These are phyloP conservation scores for Heliothis subflexa DNA, from an alignment of 1,140 invertebrate genomes.

Conservation along the genomic window DNA sequence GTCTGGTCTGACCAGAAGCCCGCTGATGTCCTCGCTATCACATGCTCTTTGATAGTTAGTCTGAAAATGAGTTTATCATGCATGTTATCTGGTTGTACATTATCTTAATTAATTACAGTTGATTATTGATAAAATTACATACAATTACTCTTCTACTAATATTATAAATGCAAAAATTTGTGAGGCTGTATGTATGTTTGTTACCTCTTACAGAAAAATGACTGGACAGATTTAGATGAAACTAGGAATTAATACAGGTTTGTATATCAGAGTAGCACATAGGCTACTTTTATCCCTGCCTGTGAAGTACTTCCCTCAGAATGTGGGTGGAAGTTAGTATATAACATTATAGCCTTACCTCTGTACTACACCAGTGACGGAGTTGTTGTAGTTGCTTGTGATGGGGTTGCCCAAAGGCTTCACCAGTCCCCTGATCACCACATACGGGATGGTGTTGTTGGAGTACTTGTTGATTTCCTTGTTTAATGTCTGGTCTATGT, in stretches of 20 bases:
- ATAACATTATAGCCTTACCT: conserved; percentile 62
- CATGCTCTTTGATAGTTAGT: conserved; percentile 91
- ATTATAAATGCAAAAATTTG: no score
- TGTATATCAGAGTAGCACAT: no score
- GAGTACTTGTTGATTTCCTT: conserved; percentile 87
- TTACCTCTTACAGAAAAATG: no score
- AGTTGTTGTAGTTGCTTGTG: conserved; percentile 89
- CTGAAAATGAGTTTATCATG: conserved; percentile 53
- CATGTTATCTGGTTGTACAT: not conserved
- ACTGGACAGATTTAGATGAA: no score
- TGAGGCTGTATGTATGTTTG: no score
- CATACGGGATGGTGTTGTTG: conserved; percentile 89
- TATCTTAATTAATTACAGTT: no score
- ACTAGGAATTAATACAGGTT: no score
- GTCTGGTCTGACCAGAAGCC: conserved; percentile 94
- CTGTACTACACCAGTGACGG: conserved; percentile 91
- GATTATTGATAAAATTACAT: no score
- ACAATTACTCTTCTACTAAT: no score
- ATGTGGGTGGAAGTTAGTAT: no score
- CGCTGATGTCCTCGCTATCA: conserved; percentile 90
- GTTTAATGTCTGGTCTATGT: conserved; percentile 88
- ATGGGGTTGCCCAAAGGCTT: conserved; percentile 91
- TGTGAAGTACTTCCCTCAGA: no score
- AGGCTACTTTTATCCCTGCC: no score
- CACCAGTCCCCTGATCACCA: conserved; percentile 90